Evolutionary conservation across 1,140 invertebrate species (phyloP).

Genomic region (Atta texana): DNA sequence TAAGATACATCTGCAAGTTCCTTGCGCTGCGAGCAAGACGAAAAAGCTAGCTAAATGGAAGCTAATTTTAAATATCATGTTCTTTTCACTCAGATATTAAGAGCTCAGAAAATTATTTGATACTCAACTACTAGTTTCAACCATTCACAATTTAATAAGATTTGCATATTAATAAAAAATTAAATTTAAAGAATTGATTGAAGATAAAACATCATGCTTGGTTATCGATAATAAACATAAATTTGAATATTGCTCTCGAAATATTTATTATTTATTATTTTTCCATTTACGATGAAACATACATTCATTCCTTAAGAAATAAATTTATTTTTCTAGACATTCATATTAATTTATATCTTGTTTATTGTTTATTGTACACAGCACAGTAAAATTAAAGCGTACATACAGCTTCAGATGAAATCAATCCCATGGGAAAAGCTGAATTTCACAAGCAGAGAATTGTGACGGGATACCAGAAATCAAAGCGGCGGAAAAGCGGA

Average conservation of each 20-base stretch:
- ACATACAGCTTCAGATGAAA: background rate
- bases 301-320: background rate
- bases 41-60: slow-evolving; percentile 21
- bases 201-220: background rate
- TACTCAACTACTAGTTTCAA: background rate
- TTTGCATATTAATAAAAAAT: slow-evolving; percentile 21
- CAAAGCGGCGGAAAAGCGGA: slow-evolving; percentile 40
- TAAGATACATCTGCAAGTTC: slow-evolving; percentile 20
- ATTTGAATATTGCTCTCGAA: background rate
- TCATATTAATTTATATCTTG: slow-evolving; percentile 6
- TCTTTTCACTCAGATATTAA: slow-evolving; percentile 6
- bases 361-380: background rate
- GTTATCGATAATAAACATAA: background rate
- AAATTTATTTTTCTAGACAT: background rate
- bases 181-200: background rate
- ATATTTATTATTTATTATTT: background rate
- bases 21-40: slow-evolving; percentile 1
- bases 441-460: slow-evolving; percentile 12
- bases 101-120: background rate
- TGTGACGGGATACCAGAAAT: background rate
- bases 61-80: slow-evolving; percentile 29
- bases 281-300: background rate
- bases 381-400: background rate
- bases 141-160: background rate
- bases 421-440: slow-evolving; percentile 14